A percentile compares a stretch with the other conserved stretches of the same genome.
Evolutionary conservation across 2,113 vertebrate genomes (phyloP).

Genomic region (Struthidea cinerea): DNA sequence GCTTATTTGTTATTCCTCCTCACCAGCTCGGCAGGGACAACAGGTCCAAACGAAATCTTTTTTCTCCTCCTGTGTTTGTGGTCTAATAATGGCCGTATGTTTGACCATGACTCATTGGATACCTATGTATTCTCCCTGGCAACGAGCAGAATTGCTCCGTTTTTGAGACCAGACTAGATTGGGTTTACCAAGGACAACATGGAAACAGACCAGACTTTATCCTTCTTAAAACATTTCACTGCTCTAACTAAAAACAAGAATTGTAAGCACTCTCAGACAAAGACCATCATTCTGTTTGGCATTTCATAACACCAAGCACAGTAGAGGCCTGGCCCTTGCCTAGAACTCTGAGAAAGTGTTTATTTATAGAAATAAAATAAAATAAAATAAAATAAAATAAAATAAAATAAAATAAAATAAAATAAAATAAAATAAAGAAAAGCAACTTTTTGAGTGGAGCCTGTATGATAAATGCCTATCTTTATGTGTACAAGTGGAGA

Average conservation of each 20-base stretch:
- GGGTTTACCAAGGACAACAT: slow-evolving; percentile 62
- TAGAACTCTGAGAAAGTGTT: background rate
- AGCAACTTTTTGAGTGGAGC: background rate
- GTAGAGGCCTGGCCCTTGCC: background rate
- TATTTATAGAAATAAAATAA: background rate
- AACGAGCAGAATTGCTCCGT: slow-evolving; percentile 57
- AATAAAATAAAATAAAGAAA: background rate
- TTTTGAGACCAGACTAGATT: slow-evolving; percentile 63
- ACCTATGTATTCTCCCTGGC: slow-evolving; percentile 67
- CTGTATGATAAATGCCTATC: background rate
- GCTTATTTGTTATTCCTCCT: slow-evolving; percentile 61
- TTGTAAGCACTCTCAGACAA: slow-evolving; percentile 24
- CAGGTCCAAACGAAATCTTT: slow-evolving; percentile 64
- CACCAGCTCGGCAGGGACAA: slow-evolving; percentile 48
- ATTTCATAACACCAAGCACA: background rate
- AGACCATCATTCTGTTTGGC: slow-evolving; percentile 34
- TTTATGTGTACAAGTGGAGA: background rate
- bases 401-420: background rate
- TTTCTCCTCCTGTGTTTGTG: slow-evolving; percentile 62
- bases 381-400: background rate
- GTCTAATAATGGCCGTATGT: slow-evolving; percentile 63
- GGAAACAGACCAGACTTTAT: slow-evolving; percentile 60
- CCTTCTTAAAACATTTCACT: background rate
- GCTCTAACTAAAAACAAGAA: slow-evolving; percentile 16
- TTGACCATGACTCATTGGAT: slow-evolving; percentile 69